These are phyloP conservation scores for Petromus typicus DNA, from an alignment of 2,113 vertebrate species.

Conservation along the genomic window DNA sequence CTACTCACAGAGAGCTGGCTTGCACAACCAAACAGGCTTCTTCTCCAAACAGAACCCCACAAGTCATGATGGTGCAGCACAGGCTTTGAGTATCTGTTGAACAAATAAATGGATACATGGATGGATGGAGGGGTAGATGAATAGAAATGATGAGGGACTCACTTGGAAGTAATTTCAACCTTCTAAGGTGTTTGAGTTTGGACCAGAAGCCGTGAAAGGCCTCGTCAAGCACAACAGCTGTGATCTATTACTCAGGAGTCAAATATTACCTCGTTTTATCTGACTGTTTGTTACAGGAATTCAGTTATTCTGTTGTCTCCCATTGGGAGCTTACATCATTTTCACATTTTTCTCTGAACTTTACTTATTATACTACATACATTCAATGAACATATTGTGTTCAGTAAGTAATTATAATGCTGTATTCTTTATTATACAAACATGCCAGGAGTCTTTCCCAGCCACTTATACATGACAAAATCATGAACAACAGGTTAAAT, in stretches of 20 bases:
- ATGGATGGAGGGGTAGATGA: not conserved
- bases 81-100: not conserved
- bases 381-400: not conserved
- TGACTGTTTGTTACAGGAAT: not conserved
- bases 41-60: not conserved
- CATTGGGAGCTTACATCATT: not conserved
- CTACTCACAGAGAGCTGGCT: not conserved
- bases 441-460: not conserved
- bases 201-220: not conserved
- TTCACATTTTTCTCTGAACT: not conserved
- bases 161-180: not conserved
- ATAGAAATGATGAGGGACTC: not conserved
- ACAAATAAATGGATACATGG: not conserved
- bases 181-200: not conserved
- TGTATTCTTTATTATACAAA: not conserved
- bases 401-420: not conserved
- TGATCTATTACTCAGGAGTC: not conserved
- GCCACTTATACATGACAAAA: not conserved
- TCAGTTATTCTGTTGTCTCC: not conserved
- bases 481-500: not conserved
- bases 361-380: not conserved
- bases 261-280: not conserved
- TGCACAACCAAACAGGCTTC: not conserved
- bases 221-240: not conserved
- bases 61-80: not conserved